These are phyloP conservation scores for Pemphigus obesinymphae DNA, from an alignment of 1,140 invertebrate genomes.

Conservation along the genomic window DNA sequence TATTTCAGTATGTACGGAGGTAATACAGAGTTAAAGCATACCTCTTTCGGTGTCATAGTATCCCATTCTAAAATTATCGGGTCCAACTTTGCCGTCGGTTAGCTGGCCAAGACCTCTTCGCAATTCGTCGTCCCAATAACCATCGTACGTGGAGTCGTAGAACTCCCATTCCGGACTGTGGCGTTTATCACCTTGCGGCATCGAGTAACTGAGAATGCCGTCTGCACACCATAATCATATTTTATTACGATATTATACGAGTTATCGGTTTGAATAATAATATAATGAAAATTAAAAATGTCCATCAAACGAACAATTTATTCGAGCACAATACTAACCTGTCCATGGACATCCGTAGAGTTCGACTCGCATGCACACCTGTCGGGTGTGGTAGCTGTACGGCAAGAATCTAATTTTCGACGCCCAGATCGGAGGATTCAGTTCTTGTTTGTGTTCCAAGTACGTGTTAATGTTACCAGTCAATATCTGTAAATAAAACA, in stretches of 20 bases:
- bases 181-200: conserved; percentile 74
- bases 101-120: conserved; percentile 66
- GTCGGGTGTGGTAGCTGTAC: conserved; percentile 66
- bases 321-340: conserved; percentile 53
- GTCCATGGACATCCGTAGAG: conserved; percentile 68
- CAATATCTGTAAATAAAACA: conserved; percentile 61
- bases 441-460: conserved; percentile 66
- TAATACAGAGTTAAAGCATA: no score
- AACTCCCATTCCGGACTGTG: conserved; percentile 67
- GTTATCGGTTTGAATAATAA: neutral
- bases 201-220: conserved; percentile 72
- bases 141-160: conserved; percentile 76
- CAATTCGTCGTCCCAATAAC: conserved; percentile 61
- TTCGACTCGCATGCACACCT: conserved; percentile 75
- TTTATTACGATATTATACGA: neutral
- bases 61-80: conserved; percentile 63
- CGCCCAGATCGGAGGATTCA: conserved; percentile 69
- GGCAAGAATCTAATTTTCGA: conserved; percentile 69
- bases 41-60: conserved; percentile 55
- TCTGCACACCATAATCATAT: conserved; percentile 55
- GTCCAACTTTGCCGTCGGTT: conserved; percentile 64
- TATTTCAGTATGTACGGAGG: no score
- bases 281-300: neutral
- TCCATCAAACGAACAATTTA: neutral
- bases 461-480: conserved; percentile 79